Base-by-base conservation (phyloP, 2,113 vertebrate genomes). In the Nanger granti region DNA sequence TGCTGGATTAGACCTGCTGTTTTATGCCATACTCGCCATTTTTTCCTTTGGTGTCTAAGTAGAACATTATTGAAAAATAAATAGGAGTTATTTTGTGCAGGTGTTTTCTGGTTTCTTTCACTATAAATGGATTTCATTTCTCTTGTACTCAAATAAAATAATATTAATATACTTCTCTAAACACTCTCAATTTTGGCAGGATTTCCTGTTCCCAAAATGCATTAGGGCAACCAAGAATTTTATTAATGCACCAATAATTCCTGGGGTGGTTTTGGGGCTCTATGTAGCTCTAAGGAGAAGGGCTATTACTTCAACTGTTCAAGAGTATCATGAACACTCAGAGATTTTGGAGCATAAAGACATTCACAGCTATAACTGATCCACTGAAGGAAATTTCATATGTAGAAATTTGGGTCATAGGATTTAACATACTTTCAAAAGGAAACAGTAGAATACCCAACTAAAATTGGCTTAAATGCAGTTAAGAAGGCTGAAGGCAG, bases 61-160 rank as follows among this genome's bases (percentile, higher is more conserved):
- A 93, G 92, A 90, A 69, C 59, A 73, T 66, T 95, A 93, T 22
- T 82, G 20, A 90, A 96, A 97, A 96, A 54, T 64, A 96, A 96
- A 95, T 37, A 93, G 29, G 47, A 95, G 73, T 94, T 41, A 69
- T 54, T 91, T 97, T 89, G 54, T 10, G 86, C 34, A 37, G 37
- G 57, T 93, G 52, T 60, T 87, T 90, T 94, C 52, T 96, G 59
- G 44, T 89, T 95, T 91, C 37, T 94, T 93, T 97, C 17, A 64
- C 20, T 92, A 6, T 57, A 80, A 97, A 66, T 92, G 41, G n/a
- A 93, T 97, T 95, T 95, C 26, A 90, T 79, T 89, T 94, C 55
- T 97, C 34, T 97, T 94, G 14, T 15, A 62, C 31, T 89, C 54
- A 83, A 95, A 80, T 87, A 60, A 80, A 92, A 83, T 92, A 79